Evolutionary conservation across 2,113 vertebrate species (phyloP), one percentile per base, ranked within the genome.

Genomic region (Oplegnathus fasciatus): DNA sequence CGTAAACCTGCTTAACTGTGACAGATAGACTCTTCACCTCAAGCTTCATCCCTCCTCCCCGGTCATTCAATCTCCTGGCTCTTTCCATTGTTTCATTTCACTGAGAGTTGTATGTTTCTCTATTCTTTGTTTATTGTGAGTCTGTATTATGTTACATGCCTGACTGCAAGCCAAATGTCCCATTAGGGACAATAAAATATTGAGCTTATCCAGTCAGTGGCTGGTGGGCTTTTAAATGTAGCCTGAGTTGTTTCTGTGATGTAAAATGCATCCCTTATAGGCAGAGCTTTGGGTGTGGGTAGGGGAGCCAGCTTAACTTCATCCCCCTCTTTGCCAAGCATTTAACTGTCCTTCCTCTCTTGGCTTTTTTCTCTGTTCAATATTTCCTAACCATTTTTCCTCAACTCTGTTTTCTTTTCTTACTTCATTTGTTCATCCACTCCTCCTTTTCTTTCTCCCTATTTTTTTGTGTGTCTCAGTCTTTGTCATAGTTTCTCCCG

Each of bases 111-210:
- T 64, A 70, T 75, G 80, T 78, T 83, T 89, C 78, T 75, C 50
- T 72, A 24, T 85, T 76, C 40, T 79, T 82, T 92, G 77, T 93
- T 91, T 92, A 89, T 74, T 78, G 37, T 83, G 64, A 79, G 68
- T 71, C 62, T 88, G 78, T 85, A 87, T 89, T 89, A 66, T 86
- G 81, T 90, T 89, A 87, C 79, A 81, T 85, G 81, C 58, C 79
- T 92, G 88, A 88, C 81, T 88, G 83, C 67, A 66, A 87, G 89
- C 90, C 89, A 90, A 91, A 84, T 84, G 67, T 84, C 87, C 84
- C 92, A 93, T 93, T 92, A 91, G 84, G 78, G 71, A 82, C 84
- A 86, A 77, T 91, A 72, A 89, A 88, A 90, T 90, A 85, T 87
- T 85, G 87, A 86, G 80, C 78, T 75, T 85, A 88, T 87, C 83